Conservation (phyloP, 2,113 vertebrate genomes). For the Rhizomys pruinosus region DNA sequence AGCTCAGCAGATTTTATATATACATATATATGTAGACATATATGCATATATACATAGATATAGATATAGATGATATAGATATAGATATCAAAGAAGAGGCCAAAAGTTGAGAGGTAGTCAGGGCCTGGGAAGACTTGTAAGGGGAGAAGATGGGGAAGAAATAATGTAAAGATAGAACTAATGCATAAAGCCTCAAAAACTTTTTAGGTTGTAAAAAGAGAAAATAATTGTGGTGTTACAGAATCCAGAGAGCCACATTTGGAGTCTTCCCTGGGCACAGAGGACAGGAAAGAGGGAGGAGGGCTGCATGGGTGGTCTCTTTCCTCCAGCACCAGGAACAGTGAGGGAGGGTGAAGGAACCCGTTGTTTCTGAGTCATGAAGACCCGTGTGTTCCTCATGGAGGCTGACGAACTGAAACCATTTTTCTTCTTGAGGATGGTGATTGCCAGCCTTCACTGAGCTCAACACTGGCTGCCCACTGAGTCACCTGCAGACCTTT, state of each 20-base stretch:
- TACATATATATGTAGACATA: too few species aligned
- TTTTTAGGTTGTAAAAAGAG: too few species aligned
- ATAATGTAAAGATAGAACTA: too few species aligned
- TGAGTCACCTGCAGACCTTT: background rate
- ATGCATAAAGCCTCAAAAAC: too few species aligned
- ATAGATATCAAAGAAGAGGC: too few species aligned
- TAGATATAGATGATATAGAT: too few species aligned
- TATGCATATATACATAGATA: too few species aligned
- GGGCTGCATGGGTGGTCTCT: background rate
- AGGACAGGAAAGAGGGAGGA: background rate
- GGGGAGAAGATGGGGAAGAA: too few species aligned
- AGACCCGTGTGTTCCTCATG: background rate
- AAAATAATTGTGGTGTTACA: background rate
- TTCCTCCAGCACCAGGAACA: background rate
- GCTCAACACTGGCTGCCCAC: background rate
- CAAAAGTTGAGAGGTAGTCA: too few species aligned
- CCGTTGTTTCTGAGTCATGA: background rate
- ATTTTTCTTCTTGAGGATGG: conserved; percentile 11
- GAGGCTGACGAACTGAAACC: background rate
- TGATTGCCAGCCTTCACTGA: background rate
- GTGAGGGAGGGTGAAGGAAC: background rate
- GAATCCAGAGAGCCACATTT: background rate
- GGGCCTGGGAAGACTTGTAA: too few species aligned
- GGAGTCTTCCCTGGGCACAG: background rate
- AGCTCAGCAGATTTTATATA: too few species aligned